Conservation (phyloP, 2,888 invertebrate genomes). For the Folsomia manolachei region DNA sequence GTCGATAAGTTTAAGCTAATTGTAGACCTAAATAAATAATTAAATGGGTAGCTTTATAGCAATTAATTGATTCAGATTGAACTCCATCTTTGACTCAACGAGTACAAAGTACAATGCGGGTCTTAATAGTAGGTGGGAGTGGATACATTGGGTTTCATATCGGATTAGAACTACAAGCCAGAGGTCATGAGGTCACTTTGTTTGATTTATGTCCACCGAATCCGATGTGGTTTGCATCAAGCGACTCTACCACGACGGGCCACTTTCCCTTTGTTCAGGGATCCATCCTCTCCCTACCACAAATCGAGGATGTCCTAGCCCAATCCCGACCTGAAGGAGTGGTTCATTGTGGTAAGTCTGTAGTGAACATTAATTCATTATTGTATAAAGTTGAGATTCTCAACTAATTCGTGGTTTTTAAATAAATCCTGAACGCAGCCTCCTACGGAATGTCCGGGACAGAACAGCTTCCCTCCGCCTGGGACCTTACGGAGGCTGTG, state of each 20-base stretch:
- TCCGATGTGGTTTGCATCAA: slow-evolving; percentile 32
- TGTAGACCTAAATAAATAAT: too few relatives aligned
- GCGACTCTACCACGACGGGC: neutral
- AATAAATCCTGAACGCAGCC: too few relatives aligned
- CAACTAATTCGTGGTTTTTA: too few relatives aligned
- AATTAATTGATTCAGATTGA: too few relatives aligned
- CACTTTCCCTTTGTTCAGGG: slow-evolving; percentile 51
- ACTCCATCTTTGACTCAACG: too few relatives aligned
- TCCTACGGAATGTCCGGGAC: slow-evolving; percentile 57
- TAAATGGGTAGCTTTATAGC: too few relatives aligned
- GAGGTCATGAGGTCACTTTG: slow-evolving; percentile 53
- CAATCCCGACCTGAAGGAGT: slow-evolving; percentile 53
- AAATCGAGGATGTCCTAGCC: slow-evolving; percentile 51
- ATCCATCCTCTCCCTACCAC: slow-evolving; percentile 52
- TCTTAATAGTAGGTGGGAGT: slow-evolving; percentile 54
- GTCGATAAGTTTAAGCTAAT: too few relatives aligned
- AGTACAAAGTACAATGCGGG: neutral
- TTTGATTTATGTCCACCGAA: slow-evolving; percentile 53
- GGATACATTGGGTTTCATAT: slow-evolving; percentile 55
- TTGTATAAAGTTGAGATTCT: too few relatives aligned
- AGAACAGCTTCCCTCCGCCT: slow-evolving; percentile 53
- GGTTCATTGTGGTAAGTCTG: slow-evolving; percentile 53
- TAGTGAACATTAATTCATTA: neutral
- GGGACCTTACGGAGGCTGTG: slow-evolving; percentile 53
- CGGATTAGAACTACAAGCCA: slow-evolving; percentile 52